Conservation (phyloP, 2,797 vertebrate genomes). For the Propithecus deckenii region DNA sequence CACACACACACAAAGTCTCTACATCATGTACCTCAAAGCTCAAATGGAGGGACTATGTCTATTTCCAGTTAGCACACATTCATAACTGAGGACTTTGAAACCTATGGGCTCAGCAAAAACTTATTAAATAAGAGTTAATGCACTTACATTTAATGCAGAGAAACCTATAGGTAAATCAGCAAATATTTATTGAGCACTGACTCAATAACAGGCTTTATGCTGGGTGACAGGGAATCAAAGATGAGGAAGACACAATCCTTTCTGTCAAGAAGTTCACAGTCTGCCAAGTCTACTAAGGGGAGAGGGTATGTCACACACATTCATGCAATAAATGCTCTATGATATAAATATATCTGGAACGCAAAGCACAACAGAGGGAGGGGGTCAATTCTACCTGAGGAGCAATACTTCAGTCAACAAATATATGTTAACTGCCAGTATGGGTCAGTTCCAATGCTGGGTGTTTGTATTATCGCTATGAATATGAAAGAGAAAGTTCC, state of each 20-base stretch:
- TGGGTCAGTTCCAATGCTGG: not conserved
- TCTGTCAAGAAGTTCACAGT: not conserved
- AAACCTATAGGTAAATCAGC: not conserved
- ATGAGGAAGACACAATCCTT: not conserved
- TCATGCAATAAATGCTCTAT: not conserved
- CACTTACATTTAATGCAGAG: not conserved
- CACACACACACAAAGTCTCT: not conserved
- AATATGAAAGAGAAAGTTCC: not conserved
- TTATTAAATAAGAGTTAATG: not conserved
- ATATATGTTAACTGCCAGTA: not conserved
- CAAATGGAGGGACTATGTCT: not conserved
- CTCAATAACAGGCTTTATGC: not conserved
- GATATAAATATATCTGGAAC: not conserved
- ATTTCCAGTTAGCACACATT: not conserved
- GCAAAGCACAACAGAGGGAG: not conserved
- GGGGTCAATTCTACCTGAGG: not conserved
- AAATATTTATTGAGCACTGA: not conserved
- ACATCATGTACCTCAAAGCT: not conserved
- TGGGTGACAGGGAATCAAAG: not conserved
- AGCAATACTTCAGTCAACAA: not conserved
- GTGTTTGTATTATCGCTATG: not conserved
- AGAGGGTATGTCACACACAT: fast-evolving
- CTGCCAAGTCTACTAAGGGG: not conserved
- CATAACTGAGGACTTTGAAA: not conserved
- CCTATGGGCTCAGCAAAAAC: not conserved